phyloP scores from a whole-genome alignment of 1,140 invertebrate genomes.

The Agrypnia vestita region DNA sequence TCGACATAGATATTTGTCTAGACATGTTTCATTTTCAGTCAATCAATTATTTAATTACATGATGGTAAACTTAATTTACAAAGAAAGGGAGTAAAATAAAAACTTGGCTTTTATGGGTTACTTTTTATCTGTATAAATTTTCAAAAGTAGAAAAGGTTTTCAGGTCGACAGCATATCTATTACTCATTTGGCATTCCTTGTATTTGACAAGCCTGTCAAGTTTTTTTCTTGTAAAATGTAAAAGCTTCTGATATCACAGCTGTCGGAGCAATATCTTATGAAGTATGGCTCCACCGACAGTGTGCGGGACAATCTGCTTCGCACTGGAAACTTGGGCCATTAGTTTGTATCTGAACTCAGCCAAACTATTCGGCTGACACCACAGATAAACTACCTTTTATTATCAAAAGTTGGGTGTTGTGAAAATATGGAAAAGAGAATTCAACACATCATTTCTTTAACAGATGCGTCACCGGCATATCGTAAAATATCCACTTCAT shows the following conservation, averaged over 20 bases:
- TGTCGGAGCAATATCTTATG: constrained; percentile 27
- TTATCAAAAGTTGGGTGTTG: neutral
- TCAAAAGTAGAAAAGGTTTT: neutral
- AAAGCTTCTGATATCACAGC: constrained; percentile 33
- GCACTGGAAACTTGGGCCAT: constrained; percentile 19
- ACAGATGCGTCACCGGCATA: too few relatives aligned
- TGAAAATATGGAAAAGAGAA: neutral
- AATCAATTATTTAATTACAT: too few relatives aligned
- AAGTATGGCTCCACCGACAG: constrained; percentile 22
- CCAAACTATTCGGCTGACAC: constrained; percentile 11
- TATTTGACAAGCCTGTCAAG: constrained; percentile 26
- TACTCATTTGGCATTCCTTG: neutral
- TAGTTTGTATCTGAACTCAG: constrained; percentile 22
- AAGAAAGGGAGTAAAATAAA: too few relatives aligned
- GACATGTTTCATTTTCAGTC: too few relatives aligned
- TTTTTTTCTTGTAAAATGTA: constrained; percentile 17
- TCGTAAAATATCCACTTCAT: too few relatives aligned
- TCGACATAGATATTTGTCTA: too few relatives aligned
- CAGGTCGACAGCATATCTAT: neutral
- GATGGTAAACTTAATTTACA: too few relatives aligned
- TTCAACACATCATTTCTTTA: too few relatives aligned
- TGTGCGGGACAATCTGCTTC: constrained; percentile 1
- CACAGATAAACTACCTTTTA: neutral
- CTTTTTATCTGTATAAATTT: too few relatives aligned
- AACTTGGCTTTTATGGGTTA: too few relatives aligned